Percentiles rank a stretch among this genome's conserved stretches.
Evolutionary conservation across 2,888 invertebrate genomes (phyloP).

Genomic region (Allolobophora icterica): DNA sequence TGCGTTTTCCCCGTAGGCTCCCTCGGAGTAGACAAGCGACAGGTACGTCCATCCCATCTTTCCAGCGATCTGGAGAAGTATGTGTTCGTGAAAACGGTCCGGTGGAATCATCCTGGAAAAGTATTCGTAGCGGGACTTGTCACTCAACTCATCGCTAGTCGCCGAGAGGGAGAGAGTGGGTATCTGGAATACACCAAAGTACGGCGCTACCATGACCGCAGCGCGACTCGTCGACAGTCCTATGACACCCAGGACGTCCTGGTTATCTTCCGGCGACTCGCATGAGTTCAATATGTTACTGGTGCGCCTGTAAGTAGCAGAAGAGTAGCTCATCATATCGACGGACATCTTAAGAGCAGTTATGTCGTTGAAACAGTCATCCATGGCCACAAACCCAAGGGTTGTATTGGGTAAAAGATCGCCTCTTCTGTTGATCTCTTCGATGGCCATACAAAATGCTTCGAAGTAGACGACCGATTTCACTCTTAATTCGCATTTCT

Average conservation of each 20-base stretch:
- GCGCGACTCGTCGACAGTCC: constrained; percentile 38
- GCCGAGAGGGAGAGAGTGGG: constrained; percentile 67
- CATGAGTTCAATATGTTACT: not conserved
- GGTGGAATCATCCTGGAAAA: constrained; percentile 56
- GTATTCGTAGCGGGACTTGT: constrained; percentile 53
- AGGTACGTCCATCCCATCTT: constrained; percentile 77
- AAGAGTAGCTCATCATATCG: not conserved
- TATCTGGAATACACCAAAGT: constrained; percentile 66
- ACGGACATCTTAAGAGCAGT: not conserved
- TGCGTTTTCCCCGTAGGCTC: constrained; percentile 60
- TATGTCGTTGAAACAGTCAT: constrained; percentile 30
- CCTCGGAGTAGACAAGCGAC: constrained; percentile 77
- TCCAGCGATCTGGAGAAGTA: constrained; percentile 50
- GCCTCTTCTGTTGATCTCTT: constrained; percentile 13
- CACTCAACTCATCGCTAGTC: constrained; percentile 55
- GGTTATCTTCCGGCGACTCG: not conserved
- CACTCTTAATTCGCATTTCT: not conserved
- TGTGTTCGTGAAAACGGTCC: constrained; percentile 52
- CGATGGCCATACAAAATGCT: not conserved
- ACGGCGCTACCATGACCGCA: constrained; percentile 38
- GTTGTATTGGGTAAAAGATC: constrained; percentile 33
- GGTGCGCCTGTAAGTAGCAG: not conserved
- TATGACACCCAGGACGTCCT: constrained; percentile 37
- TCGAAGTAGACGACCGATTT: not conserved
- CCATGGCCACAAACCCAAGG: constrained; percentile 27